A percentile compares a stretch with the other conserved stretches of the same genome.
Evolutionary conservation across 2,888 invertebrate genomes (phyloP).

Genomic region (Drosophila mayaguana): DNA sequence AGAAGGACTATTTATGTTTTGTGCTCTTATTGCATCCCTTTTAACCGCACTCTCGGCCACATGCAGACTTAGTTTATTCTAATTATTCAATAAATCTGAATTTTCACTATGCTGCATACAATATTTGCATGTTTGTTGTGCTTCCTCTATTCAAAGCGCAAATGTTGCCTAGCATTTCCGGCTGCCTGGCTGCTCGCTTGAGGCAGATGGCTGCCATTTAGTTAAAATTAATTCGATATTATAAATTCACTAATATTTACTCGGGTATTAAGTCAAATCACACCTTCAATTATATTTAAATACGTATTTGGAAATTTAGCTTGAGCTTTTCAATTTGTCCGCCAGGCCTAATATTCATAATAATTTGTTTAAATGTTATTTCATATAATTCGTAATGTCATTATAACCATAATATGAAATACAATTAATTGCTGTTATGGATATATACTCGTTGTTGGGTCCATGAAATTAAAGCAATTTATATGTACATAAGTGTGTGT

Average conservation of each 20-base stretch:
- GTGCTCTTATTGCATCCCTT: conserved; percentile 35
- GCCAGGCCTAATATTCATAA: not conserved
- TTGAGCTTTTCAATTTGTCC: too few relatives aligned
- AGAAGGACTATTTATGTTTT: not conserved
- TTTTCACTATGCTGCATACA: conserved; percentile 56
- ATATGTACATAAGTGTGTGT: too few relatives aligned
- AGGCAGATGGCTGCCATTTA: conserved; percentile 40
- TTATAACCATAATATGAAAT: not conserved
- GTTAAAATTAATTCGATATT: conserved; percentile 41
- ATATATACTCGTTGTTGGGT: not conserved
- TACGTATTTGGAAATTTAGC: not conserved
- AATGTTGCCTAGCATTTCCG: conserved; percentile 43
- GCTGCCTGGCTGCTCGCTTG: conserved; percentile 17
- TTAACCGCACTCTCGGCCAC: conserved; percentile 21
- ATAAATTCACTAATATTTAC: conserved; percentile 58
- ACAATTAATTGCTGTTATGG: not conserved
- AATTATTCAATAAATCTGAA: conserved; percentile 84
- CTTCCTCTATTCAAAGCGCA: conserved; percentile 19
- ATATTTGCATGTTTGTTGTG: conserved; percentile 5
- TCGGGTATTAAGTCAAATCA: conserved; percentile 69
- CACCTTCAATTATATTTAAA: conserved; percentile 70
- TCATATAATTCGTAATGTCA: not conserved
- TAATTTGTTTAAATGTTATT: not conserved
- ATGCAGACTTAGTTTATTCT: conserved; percentile 83
- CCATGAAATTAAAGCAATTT: too few relatives aligned